Evolutionary conservation across 64 coral and sea anemone species (phyloP).

Genomic region (Stichodactyla helianthus): DNA sequence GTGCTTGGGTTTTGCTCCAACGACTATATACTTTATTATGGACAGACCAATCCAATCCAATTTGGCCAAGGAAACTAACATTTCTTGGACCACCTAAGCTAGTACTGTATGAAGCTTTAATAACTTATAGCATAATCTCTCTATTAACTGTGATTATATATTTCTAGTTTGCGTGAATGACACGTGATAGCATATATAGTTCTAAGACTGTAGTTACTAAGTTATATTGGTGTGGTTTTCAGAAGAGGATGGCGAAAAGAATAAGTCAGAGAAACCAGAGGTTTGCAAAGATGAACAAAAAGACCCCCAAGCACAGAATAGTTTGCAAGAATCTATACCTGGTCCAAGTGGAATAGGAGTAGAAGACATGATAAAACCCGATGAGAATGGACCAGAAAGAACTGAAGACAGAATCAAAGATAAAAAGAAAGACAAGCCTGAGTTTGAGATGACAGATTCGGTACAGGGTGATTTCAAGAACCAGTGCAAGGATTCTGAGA

Average conservation of each 20-base stretch:
- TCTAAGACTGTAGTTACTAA: neutral
- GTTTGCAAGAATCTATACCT: neutral
- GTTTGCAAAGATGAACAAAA: neutral
- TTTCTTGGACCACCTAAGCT: too few relatives aligned
- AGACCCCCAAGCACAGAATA: neutral
- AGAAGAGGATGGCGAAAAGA: neutral
- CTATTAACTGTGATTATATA: too few relatives aligned
- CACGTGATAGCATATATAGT: neutral
- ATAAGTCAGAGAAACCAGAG: neutral
- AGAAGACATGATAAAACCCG: neutral
- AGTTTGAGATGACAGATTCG: neutral
- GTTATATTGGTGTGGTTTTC: neutral
- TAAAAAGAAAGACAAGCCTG: neutral
- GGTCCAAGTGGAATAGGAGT: neutral
- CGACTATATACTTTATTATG: too few relatives aligned
- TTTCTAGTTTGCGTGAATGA: neutral
- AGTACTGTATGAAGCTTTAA: too few relatives aligned
- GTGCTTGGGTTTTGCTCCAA: too few relatives aligned
- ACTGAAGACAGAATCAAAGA: neutral
- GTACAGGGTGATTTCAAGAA: neutral
- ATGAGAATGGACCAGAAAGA: neutral
- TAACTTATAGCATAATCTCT: too few relatives aligned
- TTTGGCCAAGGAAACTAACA: too few relatives aligned
- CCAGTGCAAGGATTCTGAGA: neutral
- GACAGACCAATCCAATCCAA: too few relatives aligned